Evolutionary conservation across 2,113 vertebrate genomes (phyloP), one percentile per base, ranked within the genome.

Genomic region (Silurus glanis): DNA sequence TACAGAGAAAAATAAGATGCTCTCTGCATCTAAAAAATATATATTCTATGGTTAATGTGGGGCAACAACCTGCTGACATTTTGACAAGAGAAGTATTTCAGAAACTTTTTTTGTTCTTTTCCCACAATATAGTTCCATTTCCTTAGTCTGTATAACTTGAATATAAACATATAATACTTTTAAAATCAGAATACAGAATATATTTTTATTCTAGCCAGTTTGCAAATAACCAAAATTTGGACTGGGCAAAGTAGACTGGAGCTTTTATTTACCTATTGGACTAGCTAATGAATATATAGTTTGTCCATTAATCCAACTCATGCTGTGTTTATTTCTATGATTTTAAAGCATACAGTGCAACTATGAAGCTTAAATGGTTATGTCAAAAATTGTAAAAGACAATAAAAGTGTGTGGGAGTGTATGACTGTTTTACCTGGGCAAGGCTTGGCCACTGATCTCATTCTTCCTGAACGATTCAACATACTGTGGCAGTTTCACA

Each of bases 401-500:
- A 64, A 6, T 47, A 82, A 66, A n/a, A 7, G 21, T 76, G 12
- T 79, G 28, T 9, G 49, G 4, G 79, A 62, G 19, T 45, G 1
- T 59, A 74, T 9, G 2, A 51, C 53, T 62, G n/a, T 55, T 8
- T 91, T 91, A 99, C 98, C 98, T 97, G 71, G 98, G 97, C 94
- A 99, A 95, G 84, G 96, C 96, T 1, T 93, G 95, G 13, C 98
- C 98, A 4, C 96, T 96, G 83, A 99, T 95, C 92, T 94, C 93
- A 23, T 96, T 90, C 87, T 93, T 97, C 53, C 95, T 87, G 94
- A 99, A 97, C 90, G 93, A 95, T n/a, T 97, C 95, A 4, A 94
- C 90, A 28, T 99, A 98, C 87, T 97, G 97, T 12, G 96, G 96
- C 84, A 99, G 95, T 92, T 99, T 97, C 81, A 99, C 96, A 23